These are phyloP conservation scores for Watsonalla cultraria DNA, from an alignment of 2,888 invertebrate genomes.

Conservation along the genomic window DNA sequence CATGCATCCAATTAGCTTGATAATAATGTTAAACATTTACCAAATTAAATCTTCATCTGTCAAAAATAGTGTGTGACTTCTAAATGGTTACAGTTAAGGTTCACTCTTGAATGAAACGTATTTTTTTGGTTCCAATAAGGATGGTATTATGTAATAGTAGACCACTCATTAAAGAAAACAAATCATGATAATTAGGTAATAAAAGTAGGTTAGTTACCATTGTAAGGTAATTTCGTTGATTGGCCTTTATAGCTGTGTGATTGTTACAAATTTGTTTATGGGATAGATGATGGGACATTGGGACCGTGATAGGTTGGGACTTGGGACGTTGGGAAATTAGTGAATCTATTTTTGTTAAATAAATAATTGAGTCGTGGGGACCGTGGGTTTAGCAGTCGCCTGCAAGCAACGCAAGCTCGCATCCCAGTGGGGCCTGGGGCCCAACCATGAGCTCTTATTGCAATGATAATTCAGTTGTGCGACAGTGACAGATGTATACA, in stretches of 20 bases:
- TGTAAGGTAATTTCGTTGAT: slow-evolving; percentile 61
- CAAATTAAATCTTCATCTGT: slow-evolving; percentile 9
- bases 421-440: no score
- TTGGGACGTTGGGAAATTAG: no score
- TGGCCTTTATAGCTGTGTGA: slow-evolving; percentile 61
- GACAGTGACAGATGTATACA: no score
- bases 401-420: no score
- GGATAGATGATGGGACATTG: slow-evolving; percentile 23
- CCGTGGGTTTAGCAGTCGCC: no score
- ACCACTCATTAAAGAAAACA: slow-evolving; percentile 69
- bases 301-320: slow-evolving; percentile 9
- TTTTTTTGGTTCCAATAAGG: slow-evolving; percentile 5
- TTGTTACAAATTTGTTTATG: slow-evolving; percentile 74
- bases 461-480: no score
- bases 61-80: slow-evolving; percentile 3
- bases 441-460: no score
- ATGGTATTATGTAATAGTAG: slow-evolving; percentile 37
- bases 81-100: slow-evolving; percentile 10
- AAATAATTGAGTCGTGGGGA: no score
- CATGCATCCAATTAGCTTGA: slow-evolving; percentile 61
- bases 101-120: slow-evolving; percentile 14
- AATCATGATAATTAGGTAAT: slow-evolving; percentile 74
- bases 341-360: no score
- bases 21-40: slow-evolving; percentile 53
- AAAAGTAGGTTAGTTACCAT: slow-evolving; percentile 59